A percentile compares a stretch with the other conserved stretches of the same genome.
phyloP scores from a whole-genome alignment of 2,113 vertebrate genomes.

The Cyanoramphus novaezelandiae region DNA sequence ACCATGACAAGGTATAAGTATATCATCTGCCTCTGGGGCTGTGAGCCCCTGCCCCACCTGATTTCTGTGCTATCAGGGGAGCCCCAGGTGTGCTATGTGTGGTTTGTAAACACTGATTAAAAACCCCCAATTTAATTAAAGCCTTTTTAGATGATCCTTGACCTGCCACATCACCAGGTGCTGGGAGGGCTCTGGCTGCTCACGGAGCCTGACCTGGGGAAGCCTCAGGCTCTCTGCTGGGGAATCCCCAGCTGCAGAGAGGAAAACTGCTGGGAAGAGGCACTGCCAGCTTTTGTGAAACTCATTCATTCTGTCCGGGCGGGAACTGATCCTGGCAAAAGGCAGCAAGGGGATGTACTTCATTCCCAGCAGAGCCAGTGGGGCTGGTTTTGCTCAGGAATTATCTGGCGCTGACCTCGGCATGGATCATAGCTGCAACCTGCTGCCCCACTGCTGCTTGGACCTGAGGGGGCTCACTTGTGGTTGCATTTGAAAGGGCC shows the following conservation, averaged over 20 bases:
- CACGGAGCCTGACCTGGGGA: background rate
- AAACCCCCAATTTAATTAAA: background rate
- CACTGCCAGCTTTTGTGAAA: slow-evolving; percentile 18
- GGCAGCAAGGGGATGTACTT: background rate
- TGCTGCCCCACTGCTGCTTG: background rate
- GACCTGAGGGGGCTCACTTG: background rate
- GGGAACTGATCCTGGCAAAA: background rate
- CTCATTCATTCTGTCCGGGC: background rate
- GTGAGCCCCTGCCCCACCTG: background rate
- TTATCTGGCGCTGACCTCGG: background rate
- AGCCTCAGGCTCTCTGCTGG: background rate
- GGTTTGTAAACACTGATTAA: background rate
- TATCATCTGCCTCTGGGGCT: background rate
- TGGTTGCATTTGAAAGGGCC: slow-evolving; percentile 47
- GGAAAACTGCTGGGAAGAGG: slow-evolving; percentile 19
- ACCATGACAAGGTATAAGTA: background rate
- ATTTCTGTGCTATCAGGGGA: background rate
- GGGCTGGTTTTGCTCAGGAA: slow-evolving; percentile 50
- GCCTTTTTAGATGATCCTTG: background rate
- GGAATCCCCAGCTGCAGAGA: background rate
- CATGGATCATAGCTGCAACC: background rate
- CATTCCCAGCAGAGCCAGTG: slow-evolving; percentile 17
- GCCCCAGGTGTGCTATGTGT: background rate
- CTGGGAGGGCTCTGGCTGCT: background rate
- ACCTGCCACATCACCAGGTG: background rate